Evolutionary conservation across 2,797 vertebrate species (phyloP).

Genomic region (Antrozous pallidus): DNA sequence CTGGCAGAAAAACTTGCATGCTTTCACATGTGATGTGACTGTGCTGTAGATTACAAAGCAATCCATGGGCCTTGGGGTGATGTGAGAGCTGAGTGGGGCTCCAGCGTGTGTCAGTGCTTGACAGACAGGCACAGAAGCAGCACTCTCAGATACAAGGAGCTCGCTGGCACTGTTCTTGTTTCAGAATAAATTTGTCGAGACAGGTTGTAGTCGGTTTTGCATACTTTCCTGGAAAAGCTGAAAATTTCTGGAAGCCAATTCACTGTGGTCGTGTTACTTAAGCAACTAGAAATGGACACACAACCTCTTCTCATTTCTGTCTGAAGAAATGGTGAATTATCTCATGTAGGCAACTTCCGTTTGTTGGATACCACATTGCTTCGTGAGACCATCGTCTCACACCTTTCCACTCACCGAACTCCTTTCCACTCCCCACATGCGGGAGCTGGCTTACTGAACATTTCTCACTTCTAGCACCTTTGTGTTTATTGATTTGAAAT

Average conservation of each 20-base stretch:
- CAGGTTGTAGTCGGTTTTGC: not conserved
- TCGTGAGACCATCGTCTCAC: not conserved
- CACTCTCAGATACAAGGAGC: not conserved
- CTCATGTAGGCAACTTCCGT: not conserved
- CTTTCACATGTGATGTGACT: constrained; percentile 56
- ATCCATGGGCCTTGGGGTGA: constrained; percentile 17
- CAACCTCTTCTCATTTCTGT: constrained; percentile 1
- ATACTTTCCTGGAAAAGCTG: not conserved
- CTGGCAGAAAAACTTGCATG: constrained; percentile 51
- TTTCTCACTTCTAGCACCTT: not conserved
- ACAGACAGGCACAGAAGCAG: not conserved
- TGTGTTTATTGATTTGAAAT: not conserved
- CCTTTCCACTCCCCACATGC: not conserved
- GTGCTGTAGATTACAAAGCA: constrained; percentile 39
- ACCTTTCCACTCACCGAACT: not conserved
- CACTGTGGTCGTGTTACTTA: not conserved
- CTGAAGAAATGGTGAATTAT: not conserved
- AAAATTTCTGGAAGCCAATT: not conserved
- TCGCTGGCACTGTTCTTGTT: constrained; percentile 7
- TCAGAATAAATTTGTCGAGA: not conserved
- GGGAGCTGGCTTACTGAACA: not conserved
- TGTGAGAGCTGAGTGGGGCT: not conserved
- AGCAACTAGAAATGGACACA: not conserved
- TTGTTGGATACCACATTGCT: not conserved
- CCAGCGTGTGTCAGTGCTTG: not conserved